Conservation (phyloP, 2,888 invertebrate genomes). For the Brachyopa scutellaris region DNA sequence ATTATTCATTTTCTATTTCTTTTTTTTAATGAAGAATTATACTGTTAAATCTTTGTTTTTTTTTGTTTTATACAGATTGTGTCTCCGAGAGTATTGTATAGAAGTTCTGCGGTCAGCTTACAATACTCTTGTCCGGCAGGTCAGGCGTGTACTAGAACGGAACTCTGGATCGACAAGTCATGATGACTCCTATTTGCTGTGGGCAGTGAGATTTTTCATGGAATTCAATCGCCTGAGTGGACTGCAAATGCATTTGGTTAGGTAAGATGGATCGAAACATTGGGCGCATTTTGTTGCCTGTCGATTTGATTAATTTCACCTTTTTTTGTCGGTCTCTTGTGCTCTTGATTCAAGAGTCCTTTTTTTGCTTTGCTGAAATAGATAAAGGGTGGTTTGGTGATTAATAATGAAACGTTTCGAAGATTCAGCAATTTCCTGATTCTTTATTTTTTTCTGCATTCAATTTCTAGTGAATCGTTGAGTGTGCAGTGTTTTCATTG, state of each 20-base stretch:
- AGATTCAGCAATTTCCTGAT: slow-evolving; percentile 35
- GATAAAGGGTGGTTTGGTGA: slow-evolving; percentile 1
- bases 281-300: slow-evolving; percentile 33
- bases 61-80: slow-evolving; percentile 87
- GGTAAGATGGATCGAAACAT: slow-evolving; percentile 83
- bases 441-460: slow-evolving; percentile 30
- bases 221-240: slow-evolving; percentile 96
- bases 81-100: slow-evolving; percentile 96
- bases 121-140: slow-evolving; percentile 94
- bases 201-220: slow-evolving; percentile 98
- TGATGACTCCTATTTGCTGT: slow-evolving; percentile 96
- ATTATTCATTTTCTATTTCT: slow-evolving; percentile 27
- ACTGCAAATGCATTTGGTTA: slow-evolving; percentile 93
- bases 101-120: slow-evolving; percentile 96
- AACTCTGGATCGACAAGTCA: slow-evolving; percentile 88
- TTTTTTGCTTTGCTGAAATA: slow-evolving; percentile 13
- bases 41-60: slow-evolving; percentile 33
- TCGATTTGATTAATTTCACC: slow-evolving; percentile 60
- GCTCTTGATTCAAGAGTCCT: slow-evolving; percentile 17
- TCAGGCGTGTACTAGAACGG: slow-evolving; percentile 89
- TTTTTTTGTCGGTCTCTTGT: slow-evolving; percentile 6
- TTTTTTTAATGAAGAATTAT: slow-evolving; percentile 20
- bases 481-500: slow-evolving; percentile 96
- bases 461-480: slow-evolving; percentile 91
- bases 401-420: slow-evolving; percentile 24